phyloP scores from a whole-genome alignment of 1,140 invertebrate species.

The Magallana ariakensis region DNA sequence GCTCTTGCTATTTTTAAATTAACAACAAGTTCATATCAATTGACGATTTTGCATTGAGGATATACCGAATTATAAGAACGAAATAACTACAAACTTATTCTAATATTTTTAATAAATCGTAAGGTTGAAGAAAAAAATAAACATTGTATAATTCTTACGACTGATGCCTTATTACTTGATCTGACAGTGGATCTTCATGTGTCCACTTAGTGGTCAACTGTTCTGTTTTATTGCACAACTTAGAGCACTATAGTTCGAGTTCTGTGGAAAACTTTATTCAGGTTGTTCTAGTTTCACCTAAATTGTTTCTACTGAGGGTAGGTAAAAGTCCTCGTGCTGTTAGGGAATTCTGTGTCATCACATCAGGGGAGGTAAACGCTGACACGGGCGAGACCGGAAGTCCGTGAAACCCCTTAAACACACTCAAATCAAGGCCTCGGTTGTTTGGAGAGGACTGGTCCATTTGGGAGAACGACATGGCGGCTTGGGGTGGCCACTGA shows the following conservation, averaged over 20 bases:
- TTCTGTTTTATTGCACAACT: conserved; percentile 11
- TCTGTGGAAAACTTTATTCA: not conserved
- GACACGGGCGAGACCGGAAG: conserved; percentile 56
- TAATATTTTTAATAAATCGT: conserved; percentile 9
- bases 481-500: conserved; percentile 51
- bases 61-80: too few species aligned
- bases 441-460: conserved; percentile 16
- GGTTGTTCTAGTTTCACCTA: conserved; percentile 21
- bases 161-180: not conserved
- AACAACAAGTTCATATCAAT: too few species aligned
- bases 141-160: not conserved
- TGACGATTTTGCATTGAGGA: too few species aligned
- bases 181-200: not conserved
- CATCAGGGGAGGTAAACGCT: conserved; percentile 55
- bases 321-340: not conserved
- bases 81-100: too few species aligned
- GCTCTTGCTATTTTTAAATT: too few species aligned
- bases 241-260: conserved; percentile 12
- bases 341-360: conserved; percentile 15
- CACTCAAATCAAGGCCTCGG: conserved; percentile 54
- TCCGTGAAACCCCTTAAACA: conserved; percentile 56
- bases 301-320: conserved; percentile 1
- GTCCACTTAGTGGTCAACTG: not conserved
- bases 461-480: conserved; percentile 39
- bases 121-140: not conserved